Evolutionary conservation across 2,113 vertebrate genomes (phyloP), one percentile per base, ranked within the genome.

Genomic region (Callocephalon fimbriatum): DNA sequence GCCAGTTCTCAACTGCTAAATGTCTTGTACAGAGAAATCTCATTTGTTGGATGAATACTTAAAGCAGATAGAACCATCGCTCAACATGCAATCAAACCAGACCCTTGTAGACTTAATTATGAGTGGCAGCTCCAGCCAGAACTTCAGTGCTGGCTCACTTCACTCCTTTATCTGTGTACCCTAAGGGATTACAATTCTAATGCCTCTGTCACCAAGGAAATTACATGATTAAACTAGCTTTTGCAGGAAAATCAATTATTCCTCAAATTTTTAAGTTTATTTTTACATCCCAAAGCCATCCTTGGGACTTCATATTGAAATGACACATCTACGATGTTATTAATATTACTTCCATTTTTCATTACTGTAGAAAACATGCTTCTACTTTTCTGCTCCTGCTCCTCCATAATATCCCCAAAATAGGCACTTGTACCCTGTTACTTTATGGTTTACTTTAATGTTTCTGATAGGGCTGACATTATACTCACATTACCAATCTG

Each of bases 161-260:
- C 23, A 86, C 78, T 93, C 40, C 89, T 95, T 94, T 84, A 94
- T 95, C 58, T 87, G 20, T 51, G 23, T 68, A 95, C 82, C 77
- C 62, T 74, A 42, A 66, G 74, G 83, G 87, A 96, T 93, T 93
- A 58, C 31, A 95, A 80, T 94, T 95, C 94, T 89, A 97, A 90
- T 71, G 38, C 27, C 48, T 95, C 62, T 95, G 72, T 94, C 23
- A 2, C 62, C 63, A 66, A 70, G 37, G 59, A 98, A 97, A 95
- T 96, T 58, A 73, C 48, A 88, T 76, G 6, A 86, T 97, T 98
- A 96, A 97, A 91, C 53, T 68, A 94, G 26, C 27, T 95, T 97
- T 97, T 12, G 5, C 62, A 86, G 81, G 65, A 51, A 95, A 95
- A 89, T 88, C 51, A 96, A 92, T 96, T 97, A 86, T 11, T 86